Conservation (phyloP, 2,888 invertebrate genomes). For the Pseudoips prasinana region DNA sequence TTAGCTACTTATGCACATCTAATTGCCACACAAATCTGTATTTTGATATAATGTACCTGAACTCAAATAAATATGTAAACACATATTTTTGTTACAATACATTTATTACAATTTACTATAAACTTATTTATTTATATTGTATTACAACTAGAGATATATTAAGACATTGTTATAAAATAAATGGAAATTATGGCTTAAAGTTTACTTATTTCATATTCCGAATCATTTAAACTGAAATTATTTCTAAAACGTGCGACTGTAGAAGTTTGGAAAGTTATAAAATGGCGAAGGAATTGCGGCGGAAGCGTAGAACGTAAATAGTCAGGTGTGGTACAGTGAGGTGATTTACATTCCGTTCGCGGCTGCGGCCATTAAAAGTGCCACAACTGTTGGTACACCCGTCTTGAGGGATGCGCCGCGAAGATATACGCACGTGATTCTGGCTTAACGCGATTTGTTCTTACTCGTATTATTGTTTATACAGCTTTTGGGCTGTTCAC, state of each 20-base stretch:
- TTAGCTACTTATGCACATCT: too few relatives aligned
- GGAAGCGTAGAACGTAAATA: slow-evolving; percentile 54
- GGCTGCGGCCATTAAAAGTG: slow-evolving; percentile 61
- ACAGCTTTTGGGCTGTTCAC: too few relatives aligned
- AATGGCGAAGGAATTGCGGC: slow-evolving; percentile 50
- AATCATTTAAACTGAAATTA: slow-evolving; percentile 44
- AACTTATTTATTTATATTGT: too few relatives aligned
- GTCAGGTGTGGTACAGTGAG: slow-evolving; percentile 57
- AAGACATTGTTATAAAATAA: slow-evolving; percentile 31
- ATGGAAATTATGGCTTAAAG: slow-evolving; percentile 22
- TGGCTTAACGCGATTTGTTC: slow-evolving; percentile 7
- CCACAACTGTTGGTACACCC: slow-evolving; percentile 22
- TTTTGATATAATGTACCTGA: too few relatives aligned
- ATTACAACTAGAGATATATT: too few relatives aligned
- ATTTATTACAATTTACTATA: too few relatives aligned
- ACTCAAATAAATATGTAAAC: too few relatives aligned
- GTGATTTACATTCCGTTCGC: slow-evolving; percentile 65
- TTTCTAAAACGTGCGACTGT: slow-evolving; percentile 59
- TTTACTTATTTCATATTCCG: slow-evolving; percentile 35
- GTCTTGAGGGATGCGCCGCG: slow-evolving; percentile 26
- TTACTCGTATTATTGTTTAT: too few relatives aligned
- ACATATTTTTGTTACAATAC: too few relatives aligned
- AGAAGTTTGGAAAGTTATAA: slow-evolving; percentile 66
- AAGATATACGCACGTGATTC: slow-evolving; percentile 16
- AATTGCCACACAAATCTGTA: too few relatives aligned